Conservation (phyloP, 2,888 invertebrate species). For the Lasioglossum pauxillum region DNA sequence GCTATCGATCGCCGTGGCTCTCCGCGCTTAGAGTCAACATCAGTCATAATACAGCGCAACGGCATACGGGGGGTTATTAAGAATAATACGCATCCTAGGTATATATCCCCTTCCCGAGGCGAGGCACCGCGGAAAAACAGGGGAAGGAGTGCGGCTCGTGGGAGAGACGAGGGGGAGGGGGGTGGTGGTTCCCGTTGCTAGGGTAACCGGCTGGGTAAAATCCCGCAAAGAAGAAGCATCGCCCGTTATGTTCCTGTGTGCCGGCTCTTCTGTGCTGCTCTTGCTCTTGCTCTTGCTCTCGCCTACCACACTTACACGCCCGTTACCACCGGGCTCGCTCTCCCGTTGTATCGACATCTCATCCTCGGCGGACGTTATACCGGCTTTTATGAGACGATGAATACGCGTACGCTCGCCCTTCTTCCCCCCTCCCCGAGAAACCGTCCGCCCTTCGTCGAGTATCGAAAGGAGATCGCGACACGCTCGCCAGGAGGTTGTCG, state of each 20-base stretch:
- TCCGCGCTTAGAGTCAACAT: constrained; percentile 83
- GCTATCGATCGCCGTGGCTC: constrained; percentile 76
- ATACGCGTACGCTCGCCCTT: constrained; percentile 58
- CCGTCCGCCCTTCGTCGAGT: constrained; percentile 32
- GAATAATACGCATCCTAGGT: constrained; percentile 84
- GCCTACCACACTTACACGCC: constrained; percentile 20
- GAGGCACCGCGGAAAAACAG: constrained; percentile 61
- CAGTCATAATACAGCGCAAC: constrained; percentile 84
- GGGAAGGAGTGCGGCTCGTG: constrained; percentile 61
- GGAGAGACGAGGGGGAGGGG: constrained; percentile 8
- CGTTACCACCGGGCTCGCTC: constrained; percentile 45
- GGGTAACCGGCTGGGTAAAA: constrained; percentile 84
- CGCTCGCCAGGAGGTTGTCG: neutral
- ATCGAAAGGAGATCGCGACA: constrained; percentile 7
- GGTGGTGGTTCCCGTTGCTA: constrained; percentile 76
- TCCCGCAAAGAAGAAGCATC: constrained; percentile 83
- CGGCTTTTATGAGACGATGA: constrained; percentile 76
- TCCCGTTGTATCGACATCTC: constrained; percentile 79
- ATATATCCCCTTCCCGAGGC: constrained; percentile 68
- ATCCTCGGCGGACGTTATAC: constrained; percentile 77
- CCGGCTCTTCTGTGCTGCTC: neutral
- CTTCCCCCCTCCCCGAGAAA: constrained; percentile 36
- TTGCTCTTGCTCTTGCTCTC: constrained; percentile 53
- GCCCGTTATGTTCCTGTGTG: constrained; percentile 61
- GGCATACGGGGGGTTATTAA: constrained; percentile 83